Evolutionary conservation across 2,113 vertebrate genomes (phyloP), one percentile per base, ranked within the genome.

Genomic region (Smithornis capensis): DNA sequence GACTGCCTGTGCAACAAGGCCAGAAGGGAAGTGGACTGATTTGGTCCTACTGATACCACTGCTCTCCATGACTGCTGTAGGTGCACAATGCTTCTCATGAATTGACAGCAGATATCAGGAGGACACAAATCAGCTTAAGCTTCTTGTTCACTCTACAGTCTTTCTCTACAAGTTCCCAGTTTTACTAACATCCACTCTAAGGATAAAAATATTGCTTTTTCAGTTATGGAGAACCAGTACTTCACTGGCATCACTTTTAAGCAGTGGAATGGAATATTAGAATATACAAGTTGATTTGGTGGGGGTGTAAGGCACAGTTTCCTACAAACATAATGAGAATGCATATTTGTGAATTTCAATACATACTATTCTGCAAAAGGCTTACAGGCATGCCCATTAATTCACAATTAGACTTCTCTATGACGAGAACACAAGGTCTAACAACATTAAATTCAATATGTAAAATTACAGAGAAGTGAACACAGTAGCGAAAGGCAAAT

Each of bases 61-160:
- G 37, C 29, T 87, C 21, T 65, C n/a, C 1, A 1, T 49, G 37
- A 27, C 33, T 21, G 7, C 7, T 0, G 42, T 9, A n/a, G 53
- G 25, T 25, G 62, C 12, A n/a, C 19, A 0, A 0, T 17, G 6
- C 31, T 78, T 69, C 25, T 49, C 45, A n/a, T 4, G 10, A 80
- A 55, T 2, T 52, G 35, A 45, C 60, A 70, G 55, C 56, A 67
- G 50, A 64, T 84, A 33, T 40, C 65, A 82, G 28, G 47, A 47
- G 62, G 37, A 81, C 18, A 57, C n/a, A n/a, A 65, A 53, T n/a
- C 21, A 83, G 9, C 6, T 10, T 18, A 50, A 62, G 9, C 44
- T 55, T 65, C 15, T 37, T 76, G 10, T 70, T 70, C 22, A 7
- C 81, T 78, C 23, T 56, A 19, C 7, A 35, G 44, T 19, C 22